Evolutionary conservation across 92 coral and sea anemone genomes (phyloP).

Genomic region (Bergia puertoricense): DNA sequence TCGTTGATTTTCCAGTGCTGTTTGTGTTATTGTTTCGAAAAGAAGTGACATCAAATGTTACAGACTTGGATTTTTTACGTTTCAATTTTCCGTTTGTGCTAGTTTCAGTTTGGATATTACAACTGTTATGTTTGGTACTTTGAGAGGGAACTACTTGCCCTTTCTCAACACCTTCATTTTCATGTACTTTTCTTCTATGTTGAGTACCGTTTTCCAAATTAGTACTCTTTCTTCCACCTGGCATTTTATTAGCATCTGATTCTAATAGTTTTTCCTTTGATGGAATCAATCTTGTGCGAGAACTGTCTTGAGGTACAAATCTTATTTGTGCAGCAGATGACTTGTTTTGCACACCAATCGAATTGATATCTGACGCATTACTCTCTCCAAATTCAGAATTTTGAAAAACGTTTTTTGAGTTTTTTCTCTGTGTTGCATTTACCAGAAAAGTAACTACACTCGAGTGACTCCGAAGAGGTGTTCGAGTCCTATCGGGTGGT

Average conservation of each 20-base stretch:
- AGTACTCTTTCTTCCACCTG: background rate
- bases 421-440: constrained; percentile 28
- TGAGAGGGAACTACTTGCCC: background rate
- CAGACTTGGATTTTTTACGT: background rate
- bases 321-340: background rate
- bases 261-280: background rate
- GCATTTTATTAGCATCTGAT: background rate
- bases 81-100: background rate
- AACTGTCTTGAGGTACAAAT: background rate
- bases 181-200: background rate
- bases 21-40: background rate
- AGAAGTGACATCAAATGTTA: background rate
- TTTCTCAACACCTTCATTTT: background rate
- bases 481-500: background rate
- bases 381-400: background rate
- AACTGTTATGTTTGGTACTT: background rate
- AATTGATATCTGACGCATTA: background rate
- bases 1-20: too few relatives aligned
- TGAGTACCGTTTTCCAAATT: background rate
- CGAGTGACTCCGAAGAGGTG: constrained; percentile 1
- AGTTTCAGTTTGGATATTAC: background rate
- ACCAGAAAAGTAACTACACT: constrained; percentile 55
- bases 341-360: background rate
- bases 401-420: background rate
- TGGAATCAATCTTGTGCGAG: constrained; percentile 5